Conservation (phyloP, 2,797 vertebrate genomes). For the Eutrigla gurnardus region DNA sequence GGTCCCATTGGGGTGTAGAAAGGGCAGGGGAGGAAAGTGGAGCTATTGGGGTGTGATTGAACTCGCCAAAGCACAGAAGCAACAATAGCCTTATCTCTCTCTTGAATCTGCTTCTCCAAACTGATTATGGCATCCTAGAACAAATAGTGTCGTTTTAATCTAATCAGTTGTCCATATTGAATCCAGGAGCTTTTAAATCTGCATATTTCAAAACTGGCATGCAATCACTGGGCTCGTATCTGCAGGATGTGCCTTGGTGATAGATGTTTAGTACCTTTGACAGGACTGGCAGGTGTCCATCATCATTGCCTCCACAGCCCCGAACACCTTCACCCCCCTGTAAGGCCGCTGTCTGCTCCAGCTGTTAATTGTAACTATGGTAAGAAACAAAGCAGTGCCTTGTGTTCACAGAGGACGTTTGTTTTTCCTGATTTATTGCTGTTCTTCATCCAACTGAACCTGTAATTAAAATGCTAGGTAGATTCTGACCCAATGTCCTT, state of each 20-base stretch:
- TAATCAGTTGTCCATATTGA: slow-evolving; percentile 8
- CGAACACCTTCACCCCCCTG: slow-evolving; percentile 17
- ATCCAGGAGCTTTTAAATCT: slow-evolving; percentile 12
- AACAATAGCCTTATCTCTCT: slow-evolving; percentile 10
- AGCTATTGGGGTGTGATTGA: slow-evolving; percentile 25
- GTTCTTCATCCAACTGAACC: slow-evolving; percentile 1
- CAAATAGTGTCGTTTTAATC: neutral
- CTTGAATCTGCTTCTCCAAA: neutral
- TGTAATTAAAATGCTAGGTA: neutral
- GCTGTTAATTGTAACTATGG: slow-evolving; percentile 28
- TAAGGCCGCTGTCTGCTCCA: slow-evolving; percentile 13
- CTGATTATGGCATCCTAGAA: neutral
- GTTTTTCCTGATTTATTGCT: slow-evolving; percentile 11
- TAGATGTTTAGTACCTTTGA: slow-evolving; percentile 20
- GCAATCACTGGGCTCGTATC: slow-evolving; percentile 18
- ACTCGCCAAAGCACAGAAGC: slow-evolving; percentile 19
- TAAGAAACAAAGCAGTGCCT: slow-evolving; percentile 34
- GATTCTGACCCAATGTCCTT: neutral
- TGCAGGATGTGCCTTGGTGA: slow-evolving; percentile 21
- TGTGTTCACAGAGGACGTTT: slow-evolving; percentile 3
- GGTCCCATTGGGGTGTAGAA: slow-evolving; percentile 21
- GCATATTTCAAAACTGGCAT: slow-evolving; percentile 25
- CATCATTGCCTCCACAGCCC: slow-evolving; percentile 1
- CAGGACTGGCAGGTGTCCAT: slow-evolving; percentile 30
- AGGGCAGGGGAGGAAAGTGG: slow-evolving; percentile 7